Evolutionary conservation across 30 jellyfish, hydroid and myxozoan species (phyloP).

Genomic region (Aurelia sp.): DNA sequence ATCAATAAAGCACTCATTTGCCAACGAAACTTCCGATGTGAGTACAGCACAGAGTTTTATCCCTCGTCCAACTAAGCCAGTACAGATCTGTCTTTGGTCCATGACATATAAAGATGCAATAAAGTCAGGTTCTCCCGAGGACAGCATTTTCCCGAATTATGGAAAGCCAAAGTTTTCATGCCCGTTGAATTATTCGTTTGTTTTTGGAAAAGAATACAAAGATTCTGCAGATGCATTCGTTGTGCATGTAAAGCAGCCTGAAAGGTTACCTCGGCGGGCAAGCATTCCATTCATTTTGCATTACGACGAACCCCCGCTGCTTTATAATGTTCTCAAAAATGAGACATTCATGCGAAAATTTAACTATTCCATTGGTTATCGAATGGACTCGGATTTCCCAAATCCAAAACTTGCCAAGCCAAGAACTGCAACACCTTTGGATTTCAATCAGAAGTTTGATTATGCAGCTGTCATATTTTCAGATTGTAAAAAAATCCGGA

Average conservation of each 20-base stretch:
- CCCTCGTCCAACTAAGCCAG: constrained; percentile 5
- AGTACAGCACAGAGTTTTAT: background rate
- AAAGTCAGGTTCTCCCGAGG: background rate
- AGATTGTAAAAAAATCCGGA: constrained; percentile 52
- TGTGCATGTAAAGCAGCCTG: constrained; percentile 39
- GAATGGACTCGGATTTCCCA: constrained; percentile 75
- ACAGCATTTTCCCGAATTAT: constrained; percentile 42
- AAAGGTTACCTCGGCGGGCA: constrained; percentile 12
- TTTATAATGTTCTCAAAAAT: constrained; percentile 1
- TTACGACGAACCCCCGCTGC: constrained; percentile 60
- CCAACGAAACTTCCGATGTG: background rate
- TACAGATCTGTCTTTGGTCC: constrained; percentile 66
- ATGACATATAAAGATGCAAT: background rate
- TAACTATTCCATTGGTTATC: constrained; percentile 60
- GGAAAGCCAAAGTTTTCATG: constrained; percentile 56
- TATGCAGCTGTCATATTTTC: constrained; percentile 73
- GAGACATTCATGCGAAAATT: constrained; percentile 44
- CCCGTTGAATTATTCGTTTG: constrained; percentile 49
- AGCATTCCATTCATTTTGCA: constrained; percentile 46
- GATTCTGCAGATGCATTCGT: constrained; percentile 13
- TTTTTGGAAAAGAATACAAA: constrained; percentile 6
- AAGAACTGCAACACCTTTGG: background rate
- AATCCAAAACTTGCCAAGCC: constrained; percentile 62
- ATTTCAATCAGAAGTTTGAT: constrained; percentile 49
- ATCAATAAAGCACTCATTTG: constrained; percentile 4